Percentiles rank a stretch among this genome's conserved stretches.
phyloP scores from a whole-genome alignment of 2,888 invertebrate species.

The Caradrina clavipalpis region DNA sequence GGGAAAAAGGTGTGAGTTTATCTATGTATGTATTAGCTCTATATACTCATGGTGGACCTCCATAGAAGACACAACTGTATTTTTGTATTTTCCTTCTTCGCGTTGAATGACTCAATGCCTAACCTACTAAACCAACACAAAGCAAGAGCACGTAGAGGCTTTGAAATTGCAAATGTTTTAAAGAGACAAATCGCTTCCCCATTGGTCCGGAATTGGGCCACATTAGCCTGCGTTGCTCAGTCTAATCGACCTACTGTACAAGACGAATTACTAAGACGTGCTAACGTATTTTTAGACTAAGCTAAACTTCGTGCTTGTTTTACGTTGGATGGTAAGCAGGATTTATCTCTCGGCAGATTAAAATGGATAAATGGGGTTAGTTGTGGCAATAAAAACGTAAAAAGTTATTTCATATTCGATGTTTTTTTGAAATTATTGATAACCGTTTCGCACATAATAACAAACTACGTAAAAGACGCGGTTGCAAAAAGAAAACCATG shows the following conservation, averaged over 20 bases:
- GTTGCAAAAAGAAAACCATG: too few species aligned
- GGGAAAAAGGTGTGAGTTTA: too few species aligned
- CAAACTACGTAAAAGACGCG: too few species aligned
- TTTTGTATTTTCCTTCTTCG: too few species aligned
- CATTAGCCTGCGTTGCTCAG: conserved; percentile 54
- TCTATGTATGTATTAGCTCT: too few species aligned
- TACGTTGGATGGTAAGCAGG: neutral
- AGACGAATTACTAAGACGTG: conserved; percentile 60
- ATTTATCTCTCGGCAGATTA: neutral
- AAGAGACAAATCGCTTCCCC: conserved; percentile 54
- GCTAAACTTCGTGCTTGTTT: conserved; percentile 2
- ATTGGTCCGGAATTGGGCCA: conserved; percentile 49
- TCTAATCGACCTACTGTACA: conserved; percentile 54
- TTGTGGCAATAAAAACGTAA: neutral
- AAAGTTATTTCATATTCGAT: too few species aligned
- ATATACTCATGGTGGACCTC: too few species aligned
- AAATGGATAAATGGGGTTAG: neutral
- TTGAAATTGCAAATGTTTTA: conserved; percentile 44
- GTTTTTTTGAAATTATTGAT: too few species aligned
- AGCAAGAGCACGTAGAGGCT: conserved; percentile 16
- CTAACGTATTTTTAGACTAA: conserved; percentile 35
- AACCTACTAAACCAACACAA: conserved; percentile 17
- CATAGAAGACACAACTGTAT: too few species aligned
- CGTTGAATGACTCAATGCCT: neutral
- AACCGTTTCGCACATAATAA: too few species aligned